Percentiles rank a stretch among this genome's conserved stretches.
phyloP scores from a whole-genome alignment of 1,140 invertebrate species.

The Zaprionus africanus region DNA sequence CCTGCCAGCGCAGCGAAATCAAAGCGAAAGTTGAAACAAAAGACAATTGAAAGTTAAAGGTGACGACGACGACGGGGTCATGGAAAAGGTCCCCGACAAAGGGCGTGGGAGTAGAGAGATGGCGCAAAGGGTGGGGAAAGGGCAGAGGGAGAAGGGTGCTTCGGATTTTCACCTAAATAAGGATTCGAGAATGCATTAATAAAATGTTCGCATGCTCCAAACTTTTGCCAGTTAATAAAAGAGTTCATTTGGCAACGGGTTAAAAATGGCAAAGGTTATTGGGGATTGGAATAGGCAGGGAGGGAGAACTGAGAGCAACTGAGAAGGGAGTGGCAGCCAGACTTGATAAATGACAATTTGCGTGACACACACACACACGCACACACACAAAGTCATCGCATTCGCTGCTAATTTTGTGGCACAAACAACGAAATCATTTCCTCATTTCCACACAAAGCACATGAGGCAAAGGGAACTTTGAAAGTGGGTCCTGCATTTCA shows the following conservation, averaged over 20 bases:
- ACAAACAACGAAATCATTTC: constrained; percentile 29
- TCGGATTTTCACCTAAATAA: constrained; percentile 53
- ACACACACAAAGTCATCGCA: constrained; percentile 5
- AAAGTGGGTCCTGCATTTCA: constrained; percentile 6
- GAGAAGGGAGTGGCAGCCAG: not conserved
- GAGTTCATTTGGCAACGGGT: constrained; percentile 53
- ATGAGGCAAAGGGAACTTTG: not conserved
- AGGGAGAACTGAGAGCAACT: not conserved
- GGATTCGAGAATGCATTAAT: constrained; percentile 65
- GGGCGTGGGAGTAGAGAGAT: not conserved
- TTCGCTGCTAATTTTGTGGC: constrained; percentile 16
- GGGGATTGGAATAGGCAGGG: not conserved
- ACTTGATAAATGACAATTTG: constrained; percentile 74
- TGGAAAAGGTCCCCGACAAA: constrained; percentile 18
- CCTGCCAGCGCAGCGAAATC: constrained; percentile 48
- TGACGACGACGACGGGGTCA: not conserved
- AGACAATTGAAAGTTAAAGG: constrained; percentile 54
- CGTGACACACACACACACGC: constrained; percentile 42
- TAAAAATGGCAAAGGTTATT: constrained; percentile 26
- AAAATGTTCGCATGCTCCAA: constrained; percentile 62
- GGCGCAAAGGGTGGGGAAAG: not conserved
- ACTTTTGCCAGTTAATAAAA: constrained; percentile 73
- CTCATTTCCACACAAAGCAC: not conserved
- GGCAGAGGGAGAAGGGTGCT: not conserved
- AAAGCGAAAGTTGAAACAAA: constrained; percentile 65